These are phyloP conservation scores for Muscidifurax raptorellus DNA, from an alignment of 1,140 invertebrate species.

Conservation along the genomic window DNA sequence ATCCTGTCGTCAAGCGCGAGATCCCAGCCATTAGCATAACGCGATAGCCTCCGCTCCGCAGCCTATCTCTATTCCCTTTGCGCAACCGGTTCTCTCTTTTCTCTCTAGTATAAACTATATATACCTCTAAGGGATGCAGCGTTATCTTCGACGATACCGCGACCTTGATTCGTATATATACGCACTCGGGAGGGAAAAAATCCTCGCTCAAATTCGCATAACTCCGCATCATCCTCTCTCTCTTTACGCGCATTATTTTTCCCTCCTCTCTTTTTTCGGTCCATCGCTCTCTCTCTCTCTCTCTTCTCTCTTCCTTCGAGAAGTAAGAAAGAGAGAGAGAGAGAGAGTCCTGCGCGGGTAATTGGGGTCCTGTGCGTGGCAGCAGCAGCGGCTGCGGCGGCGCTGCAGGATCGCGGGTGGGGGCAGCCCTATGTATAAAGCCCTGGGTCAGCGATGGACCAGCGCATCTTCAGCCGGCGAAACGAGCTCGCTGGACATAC, in stretches of 20 bases:
- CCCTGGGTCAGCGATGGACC: conserved; percentile 73
- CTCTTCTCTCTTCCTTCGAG: conserved; percentile 31
- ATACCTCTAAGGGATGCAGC: not conserved
- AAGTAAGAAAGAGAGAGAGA: conserved; percentile 21
- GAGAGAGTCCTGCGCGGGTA: conserved; percentile 68
- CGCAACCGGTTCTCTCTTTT: conserved; percentile 31
- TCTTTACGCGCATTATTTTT: not conserved
- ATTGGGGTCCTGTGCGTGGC: conserved; percentile 71
- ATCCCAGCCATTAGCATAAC: conserved; percentile 40
- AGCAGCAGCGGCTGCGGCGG: not conserved
- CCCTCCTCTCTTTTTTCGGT: conserved; percentile 51
- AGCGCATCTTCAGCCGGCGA: conserved; percentile 70
- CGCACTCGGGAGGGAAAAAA: not conserved
- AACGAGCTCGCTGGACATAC: conserved; percentile 52
- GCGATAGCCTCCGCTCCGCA: not conserved
- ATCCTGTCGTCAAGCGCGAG: not conserved
- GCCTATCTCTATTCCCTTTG: not conserved
- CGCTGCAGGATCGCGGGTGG: conserved; percentile 60
- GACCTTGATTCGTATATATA: no score
- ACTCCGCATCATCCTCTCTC: conserved; percentile 50
- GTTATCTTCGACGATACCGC: not conserved
- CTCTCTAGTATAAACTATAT: no score
- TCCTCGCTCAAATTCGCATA: not conserved
- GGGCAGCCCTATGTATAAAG: conserved; percentile 74
- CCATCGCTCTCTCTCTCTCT: conserved; percentile 14